Conservation (phyloP, 2,888 invertebrate genomes). For the Cyclophora punctaria region DNA sequence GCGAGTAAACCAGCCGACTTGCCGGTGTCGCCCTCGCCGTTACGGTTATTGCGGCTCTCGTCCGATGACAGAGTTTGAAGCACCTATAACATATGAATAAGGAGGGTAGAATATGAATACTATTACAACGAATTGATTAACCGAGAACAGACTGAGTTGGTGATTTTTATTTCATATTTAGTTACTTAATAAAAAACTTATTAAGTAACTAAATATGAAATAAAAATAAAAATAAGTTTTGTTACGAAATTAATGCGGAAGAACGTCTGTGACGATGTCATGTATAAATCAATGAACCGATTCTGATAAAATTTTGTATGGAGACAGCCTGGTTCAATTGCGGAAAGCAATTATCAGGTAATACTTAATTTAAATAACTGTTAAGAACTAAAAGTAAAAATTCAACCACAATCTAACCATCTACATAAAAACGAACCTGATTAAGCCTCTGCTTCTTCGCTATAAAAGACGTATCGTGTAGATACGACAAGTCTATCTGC, state of each 20-base stretch:
- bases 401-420: not conserved
- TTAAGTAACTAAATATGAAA: too few relatives aligned
- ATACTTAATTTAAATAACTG: not conserved
- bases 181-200: too few relatives aligned
- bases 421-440: constrained; percentile 63
- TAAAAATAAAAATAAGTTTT: too few relatives aligned
- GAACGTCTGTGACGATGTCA: too few relatives aligned
- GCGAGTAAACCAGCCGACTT: constrained; percentile 81
- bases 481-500: constrained; percentile 87
- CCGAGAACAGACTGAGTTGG: too few relatives aligned
- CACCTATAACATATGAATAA: constrained; percentile 47
- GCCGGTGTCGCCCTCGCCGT: constrained; percentile 71
- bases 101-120: too few relatives aligned
- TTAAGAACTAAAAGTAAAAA: not conserved
- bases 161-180: too few relatives aligned
- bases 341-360: not conserved
- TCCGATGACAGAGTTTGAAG: constrained; percentile 88
- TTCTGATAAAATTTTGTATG: too few relatives aligned
- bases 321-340: too few relatives aligned
- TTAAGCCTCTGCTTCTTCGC: constrained; percentile 89
- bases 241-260: too few relatives aligned
- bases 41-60: constrained; percentile 77
- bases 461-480: constrained; percentile 85
- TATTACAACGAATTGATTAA: too few relatives aligned
- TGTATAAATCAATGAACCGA: too few relatives aligned